Evolutionary conservation across 2,797 vertebrate species (phyloP).

Genomic region (Acanthurus tractus): DNA sequence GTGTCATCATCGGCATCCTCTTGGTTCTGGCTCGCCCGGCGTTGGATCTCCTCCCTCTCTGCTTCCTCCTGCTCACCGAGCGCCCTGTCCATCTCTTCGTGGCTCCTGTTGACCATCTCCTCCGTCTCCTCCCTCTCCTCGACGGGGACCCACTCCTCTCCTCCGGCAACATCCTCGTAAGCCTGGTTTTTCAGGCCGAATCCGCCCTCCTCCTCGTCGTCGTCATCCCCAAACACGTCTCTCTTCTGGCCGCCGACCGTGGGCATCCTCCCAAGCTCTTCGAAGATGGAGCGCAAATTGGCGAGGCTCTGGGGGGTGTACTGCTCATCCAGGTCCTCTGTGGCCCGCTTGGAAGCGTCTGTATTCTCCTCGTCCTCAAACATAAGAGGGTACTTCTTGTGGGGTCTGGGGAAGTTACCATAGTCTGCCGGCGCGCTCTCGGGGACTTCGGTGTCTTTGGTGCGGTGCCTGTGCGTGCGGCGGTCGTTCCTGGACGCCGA

Average conservation of each 20-base stretch:
- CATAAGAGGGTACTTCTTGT: constrained; percentile 90
- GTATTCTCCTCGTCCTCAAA: constrained; percentile 91
- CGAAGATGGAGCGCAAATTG: constrained; percentile 95
- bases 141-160: constrained; percentile 96
- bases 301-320: constrained; percentile 97
- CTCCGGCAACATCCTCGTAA: constrained; percentile 94
- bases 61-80: constrained; percentile 82
- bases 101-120: constrained; percentile 92
- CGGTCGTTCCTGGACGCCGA: constrained; percentile 85
- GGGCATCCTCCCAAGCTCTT: constrained; percentile 94
- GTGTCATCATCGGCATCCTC: constrained; percentile 91
- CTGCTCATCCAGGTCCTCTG: constrained; percentile 96
- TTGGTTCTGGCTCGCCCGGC: constrained; percentile 80
- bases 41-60: constrained; percentile 86
- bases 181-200: constrained; percentile 91
- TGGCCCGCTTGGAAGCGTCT: constrained; percentile 92
- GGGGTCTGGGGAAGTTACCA: constrained; percentile 88
- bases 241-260: constrained; percentile 85
- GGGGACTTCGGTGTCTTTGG: constrained; percentile 83
- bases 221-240: constrained; percentile 88
- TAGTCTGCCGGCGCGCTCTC: constrained; percentile 84
- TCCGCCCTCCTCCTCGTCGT: constrained; percentile 87
- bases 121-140: constrained; percentile 96
- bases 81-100: constrained; percentile 90
- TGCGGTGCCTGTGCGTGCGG: constrained; percentile 82